Conservation (phyloP, 1,140 invertebrate species). For the Prorops nasuta region DNA sequence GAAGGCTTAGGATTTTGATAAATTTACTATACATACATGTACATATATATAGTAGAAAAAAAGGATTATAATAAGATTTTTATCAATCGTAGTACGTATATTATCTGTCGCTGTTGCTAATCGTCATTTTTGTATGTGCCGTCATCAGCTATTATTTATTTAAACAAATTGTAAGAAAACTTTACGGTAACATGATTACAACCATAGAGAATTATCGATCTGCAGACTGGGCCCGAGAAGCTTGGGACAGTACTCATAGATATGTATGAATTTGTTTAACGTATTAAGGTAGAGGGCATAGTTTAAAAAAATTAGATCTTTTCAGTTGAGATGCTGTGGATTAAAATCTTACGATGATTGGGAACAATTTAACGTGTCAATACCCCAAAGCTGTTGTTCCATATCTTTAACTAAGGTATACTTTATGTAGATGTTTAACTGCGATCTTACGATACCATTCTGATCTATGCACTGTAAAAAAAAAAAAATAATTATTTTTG, state of each 20-base stretch:
- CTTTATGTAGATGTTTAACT: constrained; percentile 5
- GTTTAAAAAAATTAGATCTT: background rate
- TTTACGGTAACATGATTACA: constrained; percentile 28
- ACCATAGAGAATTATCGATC: constrained; percentile 29
- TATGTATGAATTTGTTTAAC: constrained; percentile 21
- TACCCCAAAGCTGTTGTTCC: constrained; percentile 37
- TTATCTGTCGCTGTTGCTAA: constrained; percentile 20
- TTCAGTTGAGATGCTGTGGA: constrained; percentile 35
- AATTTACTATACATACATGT: background rate
- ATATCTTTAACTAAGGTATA: constrained; percentile 21
- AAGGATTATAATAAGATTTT: background rate
- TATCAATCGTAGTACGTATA: constrained; percentile 26
- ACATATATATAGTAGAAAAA: background rate
- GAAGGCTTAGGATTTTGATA: background rate
- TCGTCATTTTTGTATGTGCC: constrained; percentile 23
- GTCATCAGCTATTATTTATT: constrained; percentile 34
- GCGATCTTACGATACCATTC: constrained; percentile 8
- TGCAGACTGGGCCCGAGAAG: constrained; percentile 21
- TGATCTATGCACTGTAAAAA: no score
- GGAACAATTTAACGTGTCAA: constrained; percentile 20
- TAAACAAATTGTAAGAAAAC: constrained; percentile 24
- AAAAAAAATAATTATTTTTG: no score
- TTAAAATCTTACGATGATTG: constrained; percentile 33
- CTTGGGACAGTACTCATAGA: constrained; percentile 40
- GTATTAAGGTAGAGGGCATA: background rate